Conservation (phyloP, 2,888 invertebrate genomes). For the Eupithecia inturbata region DNA sequence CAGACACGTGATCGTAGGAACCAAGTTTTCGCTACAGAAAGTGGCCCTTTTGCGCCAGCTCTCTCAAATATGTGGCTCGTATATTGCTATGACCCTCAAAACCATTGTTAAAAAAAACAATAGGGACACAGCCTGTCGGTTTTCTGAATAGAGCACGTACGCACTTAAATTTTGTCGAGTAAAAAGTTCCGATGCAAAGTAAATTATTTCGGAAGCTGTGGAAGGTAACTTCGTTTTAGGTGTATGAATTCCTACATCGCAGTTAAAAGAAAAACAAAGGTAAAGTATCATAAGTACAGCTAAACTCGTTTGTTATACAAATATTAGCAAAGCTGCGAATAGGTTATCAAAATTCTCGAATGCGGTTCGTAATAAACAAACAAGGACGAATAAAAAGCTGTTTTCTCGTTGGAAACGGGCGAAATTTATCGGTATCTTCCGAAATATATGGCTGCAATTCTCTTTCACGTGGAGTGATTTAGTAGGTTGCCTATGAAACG, state of each 20-base stretch:
- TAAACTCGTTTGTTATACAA: slow-evolving; percentile 49
- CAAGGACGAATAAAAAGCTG: slow-evolving; percentile 70
- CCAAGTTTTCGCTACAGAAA: neutral
- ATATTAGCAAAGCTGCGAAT: slow-evolving; percentile 46
- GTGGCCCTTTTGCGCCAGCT: neutral
- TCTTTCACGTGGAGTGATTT: slow-evolving; percentile 65
- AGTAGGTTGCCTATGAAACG: slow-evolving; percentile 63
- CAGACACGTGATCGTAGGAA: neutral
- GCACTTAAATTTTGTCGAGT: slow-evolving; percentile 39
- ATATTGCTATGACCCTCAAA: neutral
- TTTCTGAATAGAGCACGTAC: slow-evolving; percentile 11
- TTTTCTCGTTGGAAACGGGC: slow-evolving; percentile 63
- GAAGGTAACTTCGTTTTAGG: neutral
- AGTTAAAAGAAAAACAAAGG: slow-evolving; percentile 42
- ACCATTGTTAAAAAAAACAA: slow-evolving; percentile 7
- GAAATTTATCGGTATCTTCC: slow-evolving; percentile 73
- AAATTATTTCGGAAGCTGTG: slow-evolving; percentile 25
- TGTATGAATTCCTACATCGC: neutral
- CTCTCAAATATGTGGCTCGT: too few relatives aligned
- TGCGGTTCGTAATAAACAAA: slow-evolving; percentile 66
- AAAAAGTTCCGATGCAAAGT: slow-evolving; percentile 38
- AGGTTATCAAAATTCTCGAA: slow-evolving; percentile 57
- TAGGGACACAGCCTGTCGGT: neutral
- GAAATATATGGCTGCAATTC: slow-evolving; percentile 70
- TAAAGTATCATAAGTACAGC: slow-evolving; percentile 25